A percentile compares a stretch with the other conserved stretches of the same genome.
Conservation (phyloP, 2,797 vertebrate genomes). For the Podarcis lilfordi region DNA sequence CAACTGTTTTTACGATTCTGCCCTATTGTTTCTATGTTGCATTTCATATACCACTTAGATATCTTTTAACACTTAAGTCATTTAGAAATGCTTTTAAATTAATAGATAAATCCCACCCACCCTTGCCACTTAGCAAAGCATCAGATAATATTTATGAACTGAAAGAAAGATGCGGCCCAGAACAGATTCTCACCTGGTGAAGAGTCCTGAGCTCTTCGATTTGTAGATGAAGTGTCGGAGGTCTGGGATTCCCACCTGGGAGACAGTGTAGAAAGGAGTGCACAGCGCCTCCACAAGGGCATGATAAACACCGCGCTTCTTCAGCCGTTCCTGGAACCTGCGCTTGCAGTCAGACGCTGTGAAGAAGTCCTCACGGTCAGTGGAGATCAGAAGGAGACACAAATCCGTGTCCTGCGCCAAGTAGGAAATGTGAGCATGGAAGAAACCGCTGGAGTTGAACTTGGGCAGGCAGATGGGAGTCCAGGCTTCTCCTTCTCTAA, state of each 20-base stretch:
- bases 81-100: too few species aligned
- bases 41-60: too few species aligned
- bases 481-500: conserved; percentile 96
- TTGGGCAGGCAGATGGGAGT: conserved; percentile 97
- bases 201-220: conserved; percentile 96
- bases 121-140: background rate
- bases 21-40: too few species aligned
- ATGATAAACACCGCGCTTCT: conserved; percentile 85
- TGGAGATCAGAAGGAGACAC: conserved; percentile 94
- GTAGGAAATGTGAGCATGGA: conserved; percentile 97
- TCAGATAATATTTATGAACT: background rate
- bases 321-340: conserved; percentile 92
- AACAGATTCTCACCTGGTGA: conserved; percentile 89
- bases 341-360: conserved; percentile 93
- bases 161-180: background rate
- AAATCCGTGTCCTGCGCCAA: conserved; percentile 89
- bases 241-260: conserved; percentile 92
- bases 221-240: conserved; percentile 98
- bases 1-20: too few species aligned
- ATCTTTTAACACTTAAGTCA: too few species aligned
- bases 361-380: conserved; percentile 96
- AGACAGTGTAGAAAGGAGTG: conserved; percentile 86
- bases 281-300: conserved; percentile 87
- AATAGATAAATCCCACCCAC: background rate
- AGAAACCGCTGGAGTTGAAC: conserved; percentile 95